A percentile compares a stretch with the other conserved stretches of the same genome.
Evolutionary conservation across 2,113 vertebrate genomes (phyloP).

Genomic region (Noturus placidus): DNA sequence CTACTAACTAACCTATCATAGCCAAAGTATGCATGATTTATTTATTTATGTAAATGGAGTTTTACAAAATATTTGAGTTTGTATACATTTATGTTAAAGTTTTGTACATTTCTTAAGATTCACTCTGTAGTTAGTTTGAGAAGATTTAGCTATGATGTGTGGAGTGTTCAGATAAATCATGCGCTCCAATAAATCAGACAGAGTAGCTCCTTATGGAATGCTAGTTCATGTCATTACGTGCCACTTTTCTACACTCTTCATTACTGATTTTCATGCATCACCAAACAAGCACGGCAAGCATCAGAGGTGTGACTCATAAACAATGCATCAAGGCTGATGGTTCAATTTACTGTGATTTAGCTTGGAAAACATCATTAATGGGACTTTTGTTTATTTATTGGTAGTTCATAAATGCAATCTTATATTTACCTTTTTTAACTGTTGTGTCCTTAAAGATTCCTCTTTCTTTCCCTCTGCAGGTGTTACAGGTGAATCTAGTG

Average conservation of each 20-base stretch:
- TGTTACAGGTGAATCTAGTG: conserved; percentile 99
- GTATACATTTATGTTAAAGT: not conserved
- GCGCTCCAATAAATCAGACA: conserved; percentile 7
- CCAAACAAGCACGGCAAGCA: not conserved
- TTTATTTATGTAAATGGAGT: not conserved
- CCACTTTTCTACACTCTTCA: not conserved
- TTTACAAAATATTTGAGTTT: not conserved
- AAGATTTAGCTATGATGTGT: not conserved
- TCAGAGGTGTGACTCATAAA: not conserved
- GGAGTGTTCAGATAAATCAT: not conserved
- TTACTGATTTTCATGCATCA: not conserved
- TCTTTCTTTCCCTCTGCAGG: conserved; percentile 66
- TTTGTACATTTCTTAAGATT: not conserved
- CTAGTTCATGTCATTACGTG: conserved; percentile 20
- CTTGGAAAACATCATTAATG: not conserved
- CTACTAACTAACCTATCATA: not conserved
- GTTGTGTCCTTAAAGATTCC: not conserved
- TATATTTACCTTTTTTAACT: not conserved
- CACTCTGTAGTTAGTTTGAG: conserved; percentile 7
- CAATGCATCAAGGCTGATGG: not conserved
- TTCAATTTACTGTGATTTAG: not conserved
- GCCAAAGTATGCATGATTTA: not conserved
- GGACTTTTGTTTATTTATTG: not conserved
- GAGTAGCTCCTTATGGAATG: conserved; percentile 12
- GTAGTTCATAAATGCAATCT: not conserved